A percentile compares a stretch with the other conserved stretches of the same genome.
Evolutionary conservation across 2,797 vertebrate genomes (phyloP).

Genomic region (Myoxocephalus aenaeus): DNA sequence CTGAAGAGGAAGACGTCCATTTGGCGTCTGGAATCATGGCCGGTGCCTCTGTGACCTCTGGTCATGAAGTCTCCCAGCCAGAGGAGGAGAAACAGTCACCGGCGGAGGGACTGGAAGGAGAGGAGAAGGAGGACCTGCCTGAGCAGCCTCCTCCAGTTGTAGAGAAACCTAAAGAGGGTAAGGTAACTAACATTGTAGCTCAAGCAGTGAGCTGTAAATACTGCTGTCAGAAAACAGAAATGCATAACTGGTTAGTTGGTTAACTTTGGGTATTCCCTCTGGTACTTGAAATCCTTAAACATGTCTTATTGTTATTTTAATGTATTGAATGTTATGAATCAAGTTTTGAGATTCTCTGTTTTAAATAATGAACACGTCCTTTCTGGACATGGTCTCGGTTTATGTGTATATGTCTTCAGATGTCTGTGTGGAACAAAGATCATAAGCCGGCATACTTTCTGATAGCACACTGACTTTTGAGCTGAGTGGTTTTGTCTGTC

Average conservation of each 20-base stretch:
- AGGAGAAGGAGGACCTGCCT: conserved; percentile 83
- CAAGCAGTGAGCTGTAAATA: background rate
- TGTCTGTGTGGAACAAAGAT: conserved; percentile 2
- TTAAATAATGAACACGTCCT: background rate
- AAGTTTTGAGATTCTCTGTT: background rate
- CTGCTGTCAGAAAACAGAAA: background rate
- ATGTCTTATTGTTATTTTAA: background rate
- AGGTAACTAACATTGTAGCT: conserved; percentile 3
- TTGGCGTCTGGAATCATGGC: conserved; percentile 81
- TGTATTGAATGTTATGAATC: fast-evolving
- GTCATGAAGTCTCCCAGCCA: conserved; percentile 45
- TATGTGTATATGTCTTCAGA: background rate
- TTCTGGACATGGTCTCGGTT: background rate
- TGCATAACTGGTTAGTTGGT: background rate
- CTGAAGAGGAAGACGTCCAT: conserved; percentile 86
- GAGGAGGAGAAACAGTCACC: conserved; percentile 50
- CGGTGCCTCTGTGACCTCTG: conserved; percentile 71
- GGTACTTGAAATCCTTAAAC: background rate
- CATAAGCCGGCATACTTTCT: background rate
- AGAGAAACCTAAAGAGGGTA: conserved; percentile 79
- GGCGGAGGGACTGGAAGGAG: conserved; percentile 63
- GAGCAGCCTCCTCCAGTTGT: conserved; percentile 72
- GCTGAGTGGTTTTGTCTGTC: background rate
- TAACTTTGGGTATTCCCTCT: background rate
- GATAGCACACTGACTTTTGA: background rate